Conservation (phyloP, 1,140 invertebrate species). For the Whitmania pigra region DNA sequence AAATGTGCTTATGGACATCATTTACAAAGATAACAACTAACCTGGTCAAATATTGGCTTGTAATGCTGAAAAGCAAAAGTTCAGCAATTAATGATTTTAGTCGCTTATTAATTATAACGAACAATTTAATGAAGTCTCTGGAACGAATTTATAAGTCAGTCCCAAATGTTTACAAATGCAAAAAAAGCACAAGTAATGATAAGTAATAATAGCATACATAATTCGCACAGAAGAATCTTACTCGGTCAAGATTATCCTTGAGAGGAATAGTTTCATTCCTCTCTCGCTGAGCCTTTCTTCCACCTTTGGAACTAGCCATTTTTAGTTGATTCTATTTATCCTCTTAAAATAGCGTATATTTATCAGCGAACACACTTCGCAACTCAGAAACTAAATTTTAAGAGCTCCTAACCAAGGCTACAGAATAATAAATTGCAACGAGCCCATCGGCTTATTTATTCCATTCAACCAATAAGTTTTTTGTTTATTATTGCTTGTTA, state of each 20-base stretch:
- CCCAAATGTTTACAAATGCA: neutral
- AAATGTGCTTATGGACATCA: neutral
- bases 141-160: neutral
- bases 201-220: neutral
- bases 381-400: no score
- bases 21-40: neutral
- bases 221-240: neutral
- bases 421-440: no score
- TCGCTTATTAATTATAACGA: neutral
- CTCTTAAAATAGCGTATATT: no score
- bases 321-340: no score
- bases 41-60: slow-evolving; percentile 2
- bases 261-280: neutral
- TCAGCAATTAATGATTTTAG: neutral
- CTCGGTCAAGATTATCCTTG: neutral
- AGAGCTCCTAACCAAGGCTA: no score
- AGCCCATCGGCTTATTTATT: no score
- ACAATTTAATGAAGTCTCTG: neutral
- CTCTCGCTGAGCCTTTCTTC: neutral
- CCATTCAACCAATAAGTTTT: no score
- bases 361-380: no score
- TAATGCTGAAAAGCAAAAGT: neutral
- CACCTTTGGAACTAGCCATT: neutral
- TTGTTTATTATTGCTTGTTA: no score
- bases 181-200: neutral